A percentile compares a stretch with the other conserved stretches of the same genome.
These are phyloP conservation scores for Notoglanidium macrostoma DNA, from an alignment of 2,797 vertebrate species.

Conservation along the genomic window DNA sequence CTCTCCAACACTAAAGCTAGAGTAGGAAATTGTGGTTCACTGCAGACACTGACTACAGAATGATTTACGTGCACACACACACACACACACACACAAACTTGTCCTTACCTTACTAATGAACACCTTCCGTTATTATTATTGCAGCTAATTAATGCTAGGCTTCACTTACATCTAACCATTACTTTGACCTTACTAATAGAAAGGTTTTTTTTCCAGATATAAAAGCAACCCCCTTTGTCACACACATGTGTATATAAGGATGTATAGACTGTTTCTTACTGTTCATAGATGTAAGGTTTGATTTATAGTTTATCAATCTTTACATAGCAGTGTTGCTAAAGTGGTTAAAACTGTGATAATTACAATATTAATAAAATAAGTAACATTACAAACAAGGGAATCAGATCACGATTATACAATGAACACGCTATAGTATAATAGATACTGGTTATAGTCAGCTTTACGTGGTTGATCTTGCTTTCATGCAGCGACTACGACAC, in stretches of 20 bases:
- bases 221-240: neutral
- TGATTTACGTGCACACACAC: neutral
- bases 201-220: neutral
- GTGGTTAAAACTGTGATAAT: neutral
- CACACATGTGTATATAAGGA: neutral
- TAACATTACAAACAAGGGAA: neutral
- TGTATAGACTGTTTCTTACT: neutral
- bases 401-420: neutral
- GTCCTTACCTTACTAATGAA: neutral
- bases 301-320: neutral
- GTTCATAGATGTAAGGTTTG: neutral
- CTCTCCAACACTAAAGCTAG: neutral
- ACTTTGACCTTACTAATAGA: neutral
- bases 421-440: neutral
- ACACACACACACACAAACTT: neutral
- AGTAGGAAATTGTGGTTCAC: conserved; percentile 16
- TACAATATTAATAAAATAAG: neutral
- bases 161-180: neutral
- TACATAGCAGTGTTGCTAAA: neutral
- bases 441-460: neutral
- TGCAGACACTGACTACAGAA: conserved; percentile 12
- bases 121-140: neutral
- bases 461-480: neutral
- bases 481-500: too few species aligned
- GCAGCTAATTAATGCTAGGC: neutral